Base-by-base conservation (phyloP, 2,888 invertebrate genomes). In the Andrena flavipes region DNA sequence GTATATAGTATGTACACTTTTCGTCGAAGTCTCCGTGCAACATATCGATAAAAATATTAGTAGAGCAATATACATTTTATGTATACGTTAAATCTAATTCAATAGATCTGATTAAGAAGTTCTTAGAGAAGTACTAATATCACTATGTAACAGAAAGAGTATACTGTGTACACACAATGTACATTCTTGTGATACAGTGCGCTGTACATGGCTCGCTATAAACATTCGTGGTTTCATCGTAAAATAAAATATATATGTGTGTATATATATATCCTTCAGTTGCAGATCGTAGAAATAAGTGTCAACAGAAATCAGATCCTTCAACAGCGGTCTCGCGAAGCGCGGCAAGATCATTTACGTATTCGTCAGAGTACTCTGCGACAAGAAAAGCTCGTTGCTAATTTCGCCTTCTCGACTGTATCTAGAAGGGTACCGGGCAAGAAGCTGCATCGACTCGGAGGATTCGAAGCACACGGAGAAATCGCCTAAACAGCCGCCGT, bases 1-100 rank as follows among this genome's bases (percentile, higher is more conserved):
- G 73, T 76, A 76, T 77, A 77, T 70, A 77, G 76, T 87, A 86
- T 88, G 73, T 87, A 86, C 84, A 88, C 71, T 73, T 79, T 48
- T 33, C 54, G 56, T 75, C 56, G 78, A 82, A 56, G 74, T 76
- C 54, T 59, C 54, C 63, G 62, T 87, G 80, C 65, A 77, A 82
- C 69, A 64, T 82, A 84, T 84, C 20, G 60, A 69, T 81, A 85
- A 74, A 82, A 84, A 84, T 85, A 85, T 84, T 65, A 68, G 73
- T 71, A 85, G 84, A 83, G 69, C 75, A 82, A 84, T 85, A 75
- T 82, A 81, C 68, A 84, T 60, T 65, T 42, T 73, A 82, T 72
- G 60, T 83, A 73, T 87, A 74, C 71, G 73, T 85, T 82, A 87
- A 83, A 68, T 64, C 65, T 88, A 88, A 33, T 64, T 71, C 63